These are phyloP conservation scores for Pipistrellus nathusii DNA, from an alignment of 2,797 vertebrate genomes.

Conservation along the genomic window DNA sequence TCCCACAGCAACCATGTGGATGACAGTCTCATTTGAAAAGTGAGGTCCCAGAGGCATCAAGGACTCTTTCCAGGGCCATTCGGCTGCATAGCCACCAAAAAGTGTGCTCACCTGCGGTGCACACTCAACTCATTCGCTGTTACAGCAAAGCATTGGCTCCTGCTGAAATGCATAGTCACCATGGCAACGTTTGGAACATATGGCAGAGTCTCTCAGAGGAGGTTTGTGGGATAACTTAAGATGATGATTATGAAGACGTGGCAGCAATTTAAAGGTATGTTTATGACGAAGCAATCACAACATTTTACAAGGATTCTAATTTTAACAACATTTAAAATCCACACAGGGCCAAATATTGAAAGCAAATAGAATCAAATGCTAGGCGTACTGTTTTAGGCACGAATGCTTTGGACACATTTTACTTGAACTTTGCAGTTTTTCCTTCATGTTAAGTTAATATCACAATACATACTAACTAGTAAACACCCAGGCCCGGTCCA, in stretches of 20 bases:
- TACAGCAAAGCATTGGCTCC: not conserved
- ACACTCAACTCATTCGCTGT: not conserved
- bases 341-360: not conserved
- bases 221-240: not conserved
- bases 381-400: not conserved
- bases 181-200: not conserved
- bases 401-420: not conserved
- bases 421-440: constrained; percentile 5
- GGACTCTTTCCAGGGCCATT: not conserved
- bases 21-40: not conserved
- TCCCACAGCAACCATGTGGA: not conserved
- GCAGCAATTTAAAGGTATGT: not conserved
- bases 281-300: constrained; percentile 50
- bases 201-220: not conserved
- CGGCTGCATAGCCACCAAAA: not conserved
- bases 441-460: not conserved
- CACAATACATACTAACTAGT: not conserved
- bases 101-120: not conserved
- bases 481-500: not conserved
- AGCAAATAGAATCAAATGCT: not conserved
- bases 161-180: not conserved
- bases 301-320: not conserved
- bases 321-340: not conserved
- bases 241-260: not conserved
- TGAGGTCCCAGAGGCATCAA: not conserved